Evolutionary conservation across 2,888 invertebrate species (phyloP), one percentile per base, ranked within the genome.

Genomic region (Zonitis immaculata): DNA sequence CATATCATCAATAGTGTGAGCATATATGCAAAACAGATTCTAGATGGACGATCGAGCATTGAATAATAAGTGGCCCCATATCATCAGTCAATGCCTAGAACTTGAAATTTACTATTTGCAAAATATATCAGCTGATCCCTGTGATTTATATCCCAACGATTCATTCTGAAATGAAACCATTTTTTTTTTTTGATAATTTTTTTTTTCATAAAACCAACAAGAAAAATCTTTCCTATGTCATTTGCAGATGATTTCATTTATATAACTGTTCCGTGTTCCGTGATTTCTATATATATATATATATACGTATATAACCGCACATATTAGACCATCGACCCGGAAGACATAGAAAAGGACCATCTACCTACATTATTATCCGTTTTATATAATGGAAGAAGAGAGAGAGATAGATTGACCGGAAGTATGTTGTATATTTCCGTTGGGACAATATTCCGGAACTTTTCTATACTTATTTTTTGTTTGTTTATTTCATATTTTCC

Each of bases 31-130:
- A 57, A 62, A 49, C 58, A 57, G 55, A 53, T 47, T 47, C 49
- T 52, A 44, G 54, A 52, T 52, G 53, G 56, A 52, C 61, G 64
- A 62, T 62, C 62, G 57, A 48, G 58, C 59, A 49, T 56, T 60
- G 63, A 62, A 63, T 63, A 63, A 57, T 56, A 61, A 61, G 59
- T 59, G 57, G 52, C 47, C n/a, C n/a, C 52, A 55, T 58, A 57
- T 58, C 60, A 63, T 63, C 62, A 61, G 62, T 63, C 62, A 62
- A 59, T 60, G 56, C 59, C 58, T 47, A 52, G 45, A 49, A 48
- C 49, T 53, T n/a, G n/a, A 47, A 51, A 57, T 54, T 57, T 54
- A 52, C 55, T 49, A 51, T 55, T 55, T 55, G 47, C 54, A 47
- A 27, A 54, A 51, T 48, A 47, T 44, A 54, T 54, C 54, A 54